Evolutionary conservation across 2,113 vertebrate species (phyloP).

Genomic region (Cyanocitta stelleri): DNA sequence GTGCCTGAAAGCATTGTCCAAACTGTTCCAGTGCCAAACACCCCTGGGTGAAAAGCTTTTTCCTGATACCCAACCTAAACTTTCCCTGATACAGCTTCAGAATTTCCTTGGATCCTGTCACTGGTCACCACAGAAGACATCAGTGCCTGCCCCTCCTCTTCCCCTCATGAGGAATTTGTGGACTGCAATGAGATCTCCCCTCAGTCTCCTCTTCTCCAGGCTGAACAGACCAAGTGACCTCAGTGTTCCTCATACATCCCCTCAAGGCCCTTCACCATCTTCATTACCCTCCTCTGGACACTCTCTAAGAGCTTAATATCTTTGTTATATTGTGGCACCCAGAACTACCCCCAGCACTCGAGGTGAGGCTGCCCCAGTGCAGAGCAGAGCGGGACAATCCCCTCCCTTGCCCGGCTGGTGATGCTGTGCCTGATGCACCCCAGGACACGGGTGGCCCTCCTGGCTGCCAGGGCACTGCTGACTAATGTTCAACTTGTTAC

Average conservation of each 20-base stretch:
- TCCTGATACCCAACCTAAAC: background rate
- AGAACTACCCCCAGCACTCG: accelerated
- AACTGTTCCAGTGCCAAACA: background rate
- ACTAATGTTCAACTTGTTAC: accelerated
- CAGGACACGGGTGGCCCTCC: accelerated
- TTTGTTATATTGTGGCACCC: background rate
- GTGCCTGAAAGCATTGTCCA: background rate
- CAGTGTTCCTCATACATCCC: accelerated
- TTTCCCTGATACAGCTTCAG: accelerated
- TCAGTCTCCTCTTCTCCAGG: background rate
- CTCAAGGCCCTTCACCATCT: background rate
- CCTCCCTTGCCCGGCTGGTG: background rate
- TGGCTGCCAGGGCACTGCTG: background rate
- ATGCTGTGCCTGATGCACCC: background rate
- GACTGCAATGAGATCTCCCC: background rate
- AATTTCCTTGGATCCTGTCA: accelerated
- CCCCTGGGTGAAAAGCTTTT: background rate
- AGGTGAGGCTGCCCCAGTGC: background rate
- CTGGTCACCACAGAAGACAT: too few relatives aligned
- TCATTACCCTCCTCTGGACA: accelerated
- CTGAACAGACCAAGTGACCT: background rate
- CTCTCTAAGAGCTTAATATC: accelerated
- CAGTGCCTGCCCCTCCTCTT: background rate
- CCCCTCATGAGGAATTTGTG: background rate
- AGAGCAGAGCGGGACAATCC: background rate